Conservation (phyloP, 2,113 vertebrate genomes). For the Calidris pygmaea region DNA sequence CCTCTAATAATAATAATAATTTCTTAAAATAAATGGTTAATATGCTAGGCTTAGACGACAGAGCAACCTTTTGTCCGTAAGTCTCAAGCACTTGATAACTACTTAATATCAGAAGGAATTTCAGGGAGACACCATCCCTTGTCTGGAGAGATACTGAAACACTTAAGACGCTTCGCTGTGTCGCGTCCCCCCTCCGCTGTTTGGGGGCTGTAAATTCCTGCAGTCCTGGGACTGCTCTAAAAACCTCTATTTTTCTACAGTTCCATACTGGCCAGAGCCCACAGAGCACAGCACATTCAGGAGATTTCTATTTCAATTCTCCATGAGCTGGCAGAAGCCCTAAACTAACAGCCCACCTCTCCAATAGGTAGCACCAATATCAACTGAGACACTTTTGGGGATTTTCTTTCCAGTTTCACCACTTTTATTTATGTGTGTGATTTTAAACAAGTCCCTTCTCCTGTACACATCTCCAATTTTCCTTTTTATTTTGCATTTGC, state of each 20-base stretch:
- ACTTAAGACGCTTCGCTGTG: not conserved
- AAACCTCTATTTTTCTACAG: not conserved
- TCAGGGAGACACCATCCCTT: not conserved
- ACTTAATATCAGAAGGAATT: not conserved
- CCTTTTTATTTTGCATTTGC: not conserved
- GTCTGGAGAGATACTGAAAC: accelerated
- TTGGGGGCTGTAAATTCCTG: not conserved
- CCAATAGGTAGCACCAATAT: not conserved
- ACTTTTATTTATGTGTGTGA: not conserved
- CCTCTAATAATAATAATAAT: not conserved
- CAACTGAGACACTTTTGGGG: not conserved
- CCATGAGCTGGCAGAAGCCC: not conserved
- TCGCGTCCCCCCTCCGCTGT: accelerated
- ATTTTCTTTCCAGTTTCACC: not conserved
- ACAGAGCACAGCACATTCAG: not conserved
- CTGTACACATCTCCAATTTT: accelerated
- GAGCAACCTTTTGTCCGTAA: accelerated
- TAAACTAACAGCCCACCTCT: not conserved
- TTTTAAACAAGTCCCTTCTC: not conserved
- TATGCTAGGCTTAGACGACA: too few relatives aligned
- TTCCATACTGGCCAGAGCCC: not conserved
- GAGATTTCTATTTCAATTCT: not conserved
- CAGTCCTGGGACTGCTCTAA: not conserved
- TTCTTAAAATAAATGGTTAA: not conserved
- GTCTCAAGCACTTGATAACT: not conserved